phyloP scores from a whole-genome alignment of 2,797 vertebrate genomes.

The Danio aesculapii region DNA sequence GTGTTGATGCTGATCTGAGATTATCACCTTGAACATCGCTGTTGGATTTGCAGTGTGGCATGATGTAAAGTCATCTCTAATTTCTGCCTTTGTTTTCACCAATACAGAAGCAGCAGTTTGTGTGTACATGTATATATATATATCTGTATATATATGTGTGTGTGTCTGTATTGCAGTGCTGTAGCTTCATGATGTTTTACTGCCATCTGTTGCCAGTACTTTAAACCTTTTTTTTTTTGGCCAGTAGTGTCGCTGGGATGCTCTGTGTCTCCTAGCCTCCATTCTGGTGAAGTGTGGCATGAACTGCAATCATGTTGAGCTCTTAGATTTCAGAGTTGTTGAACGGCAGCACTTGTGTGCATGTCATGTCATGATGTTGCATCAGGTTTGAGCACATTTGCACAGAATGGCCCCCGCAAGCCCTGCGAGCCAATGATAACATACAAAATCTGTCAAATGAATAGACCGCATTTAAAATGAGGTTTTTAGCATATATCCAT shows the following conservation, averaged over 20 bases:
- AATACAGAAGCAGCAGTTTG: slow-evolving; percentile 43
- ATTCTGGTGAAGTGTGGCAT: slow-evolving; percentile 12
- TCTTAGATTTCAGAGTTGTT: slow-evolving; percentile 11
- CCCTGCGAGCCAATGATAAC: neutral
- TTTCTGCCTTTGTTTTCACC: slow-evolving; percentile 53
- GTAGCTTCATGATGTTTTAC: slow-evolving; percentile 82
- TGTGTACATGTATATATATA: slow-evolving; percentile 19
- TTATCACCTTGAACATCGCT: slow-evolving; percentile 32
- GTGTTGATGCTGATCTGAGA: slow-evolving; percentile 24
- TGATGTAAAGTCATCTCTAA: slow-evolving; percentile 37
- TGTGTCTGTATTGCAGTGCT: slow-evolving; percentile 42
- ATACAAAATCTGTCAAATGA: too few species aligned
- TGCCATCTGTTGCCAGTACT: slow-evolving; percentile 91
- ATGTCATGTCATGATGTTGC: slow-evolving; percentile 42
- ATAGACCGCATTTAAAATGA: too few species aligned
- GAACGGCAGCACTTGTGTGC: neutral
- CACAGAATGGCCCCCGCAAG: slow-evolving; percentile 2
- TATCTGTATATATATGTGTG: slow-evolving; percentile 22
- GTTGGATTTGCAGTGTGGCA: slow-evolving; percentile 44
- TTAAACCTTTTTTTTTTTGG: slow-evolving; percentile 31
- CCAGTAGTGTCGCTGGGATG: neutral
- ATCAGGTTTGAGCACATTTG: slow-evolving; percentile 45
- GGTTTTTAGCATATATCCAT: too few species aligned
- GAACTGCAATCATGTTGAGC: slow-evolving; percentile 29
- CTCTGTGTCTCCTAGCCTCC: slow-evolving; percentile 11